Evolutionary conservation across 2,113 vertebrate species (phyloP).

Genomic region (Festucalex cinctus): DNA sequence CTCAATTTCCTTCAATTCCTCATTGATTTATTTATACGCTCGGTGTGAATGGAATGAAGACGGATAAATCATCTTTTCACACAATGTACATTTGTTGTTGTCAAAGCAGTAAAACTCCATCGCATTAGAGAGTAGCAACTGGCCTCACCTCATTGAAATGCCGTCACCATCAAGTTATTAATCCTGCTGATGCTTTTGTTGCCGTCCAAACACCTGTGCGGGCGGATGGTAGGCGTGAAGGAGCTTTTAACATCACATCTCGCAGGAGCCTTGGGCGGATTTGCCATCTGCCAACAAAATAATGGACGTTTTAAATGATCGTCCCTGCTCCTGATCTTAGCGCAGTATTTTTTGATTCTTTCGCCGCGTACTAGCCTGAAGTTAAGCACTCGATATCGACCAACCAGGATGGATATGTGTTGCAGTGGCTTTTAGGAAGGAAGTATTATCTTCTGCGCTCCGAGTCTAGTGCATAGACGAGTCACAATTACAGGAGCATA

Average conservation of each 20-base stretch:
- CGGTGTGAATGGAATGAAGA: too few relatives aligned
- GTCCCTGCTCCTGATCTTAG: constrained; percentile 4
- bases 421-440: neutral
- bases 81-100: too few relatives aligned
- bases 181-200: constrained; percentile 1
- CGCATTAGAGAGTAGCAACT: neutral
- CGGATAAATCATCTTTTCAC: too few relatives aligned
- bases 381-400: neutral
- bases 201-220: constrained; percentile 4
- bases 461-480: too few relatives aligned
- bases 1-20: too few relatives aligned
- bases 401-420: neutral
- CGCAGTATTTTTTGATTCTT: neutral
- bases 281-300: neutral
- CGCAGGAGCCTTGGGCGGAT: neutral
- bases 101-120: neutral
- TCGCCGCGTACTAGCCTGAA: neutral
- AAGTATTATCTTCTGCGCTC: neutral
- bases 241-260: neutral
- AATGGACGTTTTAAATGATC: neutral
- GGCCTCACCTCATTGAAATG: neutral
- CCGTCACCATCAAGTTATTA: neutral
- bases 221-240: neutral
- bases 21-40: too few relatives aligned
- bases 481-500: neutral